Conservation (phyloP, 2,113 vertebrate genomes). For the Pluvianellus socialis region DNA sequence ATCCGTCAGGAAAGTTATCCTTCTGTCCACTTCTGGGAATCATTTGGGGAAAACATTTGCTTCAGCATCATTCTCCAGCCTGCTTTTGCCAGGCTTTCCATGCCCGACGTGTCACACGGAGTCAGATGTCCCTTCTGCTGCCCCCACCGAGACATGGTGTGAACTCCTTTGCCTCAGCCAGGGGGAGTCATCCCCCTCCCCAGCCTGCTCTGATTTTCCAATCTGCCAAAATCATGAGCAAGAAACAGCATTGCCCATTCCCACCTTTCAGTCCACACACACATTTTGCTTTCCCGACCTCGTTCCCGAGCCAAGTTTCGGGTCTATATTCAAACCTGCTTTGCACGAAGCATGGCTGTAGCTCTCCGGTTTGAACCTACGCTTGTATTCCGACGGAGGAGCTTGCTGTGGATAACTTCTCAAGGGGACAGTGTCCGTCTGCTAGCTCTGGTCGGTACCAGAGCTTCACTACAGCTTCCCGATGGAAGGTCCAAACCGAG, state of each 20-base stretch:
- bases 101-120: background rate
- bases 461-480: background rate
- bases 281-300: background rate
- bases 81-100: background rate
- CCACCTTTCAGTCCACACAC: background rate
- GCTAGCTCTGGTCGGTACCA: no score
- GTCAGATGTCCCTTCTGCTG: background rate
- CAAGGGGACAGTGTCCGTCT: background rate
- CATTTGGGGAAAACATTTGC: background rate
- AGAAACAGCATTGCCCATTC: background rate
- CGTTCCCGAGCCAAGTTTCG: background rate
- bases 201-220: background rate
- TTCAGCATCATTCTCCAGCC: background rate
- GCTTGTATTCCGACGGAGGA: background rate
- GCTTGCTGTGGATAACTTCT: background rate
- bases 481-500: background rate
- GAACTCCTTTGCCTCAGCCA: background rate
- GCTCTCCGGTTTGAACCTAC: background rate
- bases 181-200: background rate
- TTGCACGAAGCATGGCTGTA: accelerated
- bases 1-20: background rate
- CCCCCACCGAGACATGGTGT: background rate
- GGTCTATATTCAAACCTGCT: background rate
- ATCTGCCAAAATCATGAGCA: background rate
- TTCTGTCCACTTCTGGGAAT: background rate